These are phyloP conservation scores for Syritta pipiens DNA, from an alignment of 2,888 invertebrate genomes.

Conservation along the genomic window DNA sequence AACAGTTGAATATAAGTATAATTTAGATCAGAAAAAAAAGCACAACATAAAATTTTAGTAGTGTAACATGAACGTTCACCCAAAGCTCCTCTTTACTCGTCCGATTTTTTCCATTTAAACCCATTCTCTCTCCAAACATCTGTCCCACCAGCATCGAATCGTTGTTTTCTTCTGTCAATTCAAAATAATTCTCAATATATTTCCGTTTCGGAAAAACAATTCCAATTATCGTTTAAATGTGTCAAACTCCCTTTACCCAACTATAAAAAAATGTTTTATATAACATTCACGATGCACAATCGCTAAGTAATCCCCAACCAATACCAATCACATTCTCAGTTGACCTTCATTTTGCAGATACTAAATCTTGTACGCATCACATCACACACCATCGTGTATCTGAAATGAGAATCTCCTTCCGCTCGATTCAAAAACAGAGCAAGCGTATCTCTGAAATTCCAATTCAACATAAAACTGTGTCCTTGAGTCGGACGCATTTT, in stretches of 20 bases:
- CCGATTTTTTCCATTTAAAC: no score
- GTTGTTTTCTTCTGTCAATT: not conserved
- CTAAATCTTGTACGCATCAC: constrained; percentile 13
- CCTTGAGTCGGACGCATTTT: not conserved
- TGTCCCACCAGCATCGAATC: no score
- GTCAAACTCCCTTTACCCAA: not conserved
- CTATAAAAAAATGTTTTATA: not conserved
- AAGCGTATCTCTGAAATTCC: not conserved
- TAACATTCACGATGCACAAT: not conserved
- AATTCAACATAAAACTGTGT: not conserved
- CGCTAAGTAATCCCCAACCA: not conserved
- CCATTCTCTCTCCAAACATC: no score
- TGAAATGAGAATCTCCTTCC: not conserved
- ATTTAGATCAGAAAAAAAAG: no score
- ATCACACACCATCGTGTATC: not conserved
- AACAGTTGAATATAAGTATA: no score
- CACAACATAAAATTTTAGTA: no score
- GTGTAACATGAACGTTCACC: no score
- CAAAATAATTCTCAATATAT: not conserved
- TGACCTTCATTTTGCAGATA: not conserved
- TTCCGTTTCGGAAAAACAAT: not conserved
- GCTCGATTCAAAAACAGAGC: not conserved
- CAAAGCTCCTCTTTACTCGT: no score
- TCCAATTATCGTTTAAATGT: not conserved
- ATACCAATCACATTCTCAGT: constrained; percentile 6